Base-by-base conservation (phyloP, 2,888 invertebrate genomes). In the Glyphotaelius pellucidus region DNA sequence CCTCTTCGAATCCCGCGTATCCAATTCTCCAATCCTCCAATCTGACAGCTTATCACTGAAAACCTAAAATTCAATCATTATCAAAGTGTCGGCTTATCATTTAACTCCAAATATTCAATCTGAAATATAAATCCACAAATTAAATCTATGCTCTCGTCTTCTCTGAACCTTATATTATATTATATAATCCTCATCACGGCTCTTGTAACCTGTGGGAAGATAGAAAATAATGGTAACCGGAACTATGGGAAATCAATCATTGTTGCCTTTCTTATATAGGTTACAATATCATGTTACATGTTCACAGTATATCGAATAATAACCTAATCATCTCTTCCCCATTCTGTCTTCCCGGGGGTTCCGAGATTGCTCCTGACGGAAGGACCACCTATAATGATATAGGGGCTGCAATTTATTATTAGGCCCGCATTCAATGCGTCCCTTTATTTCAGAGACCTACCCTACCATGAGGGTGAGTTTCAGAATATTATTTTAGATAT, bases 391-490 rank as follows among this genome's bases (percentile, higher is more conserved):
- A 67, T 67, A 67, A 67, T n/a, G 67, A 67, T n/a, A 67, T 67
- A 67, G 67, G 67, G 67, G 67, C 67, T 67, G 67, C 25, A 67
- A 67, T 67, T 83, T 38, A 83, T 83, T 83, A 25, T 25, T 4
- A 5, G 11, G n/a, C 83, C 83, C 83, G 83, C 83, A 83, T 83
- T 67, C 67, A 67, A 67, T n/a, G n/a, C 25, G 67, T 67, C 67
- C 67, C 67, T 67, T 67, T 67, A 67, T 25, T 67, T 67, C 25
- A 67, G 67, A 19, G 67, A 67, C 67, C 25, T 67, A 9, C 67
- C 25, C 67, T 67, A 7, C 25, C 19, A 83, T 83, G 83, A 19
- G 83, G 83, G 67, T 25, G 67, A 67, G 25, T 67, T 9, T 25
- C 67, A 67, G 25, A 67, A n/a, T 67, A 25, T 25, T 67, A 9